phyloP scores from a whole-genome alignment of 1,140 invertebrate genomes.

The Microplitis demolitor region DNA sequence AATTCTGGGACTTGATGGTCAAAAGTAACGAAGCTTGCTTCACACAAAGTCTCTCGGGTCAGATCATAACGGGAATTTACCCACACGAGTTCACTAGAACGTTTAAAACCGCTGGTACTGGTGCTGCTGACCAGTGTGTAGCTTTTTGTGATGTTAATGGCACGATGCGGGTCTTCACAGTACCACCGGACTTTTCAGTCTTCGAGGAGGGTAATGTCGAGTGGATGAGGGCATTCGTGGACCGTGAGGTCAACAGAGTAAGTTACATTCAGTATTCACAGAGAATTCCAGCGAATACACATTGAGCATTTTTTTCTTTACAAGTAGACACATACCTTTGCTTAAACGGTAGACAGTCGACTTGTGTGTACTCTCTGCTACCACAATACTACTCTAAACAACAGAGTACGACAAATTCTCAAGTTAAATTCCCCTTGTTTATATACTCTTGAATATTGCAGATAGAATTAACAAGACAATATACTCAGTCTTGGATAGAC shows the following conservation, averaged over 20 bases:
- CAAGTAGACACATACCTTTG: neutral
- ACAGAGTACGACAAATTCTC: neutral
- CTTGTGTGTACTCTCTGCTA: no score
- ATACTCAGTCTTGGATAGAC: conserved; percentile 36
- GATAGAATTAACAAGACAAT: conserved; percentile 38
- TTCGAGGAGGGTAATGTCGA: conserved; percentile 36
- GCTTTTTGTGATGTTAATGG: conserved; percentile 65
- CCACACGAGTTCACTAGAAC: conserved; percentile 41
- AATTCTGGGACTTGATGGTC: conserved; percentile 65
- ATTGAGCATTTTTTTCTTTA: neutral
- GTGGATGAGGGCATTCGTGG: conserved; percentile 46
- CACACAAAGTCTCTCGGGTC: conserved; percentile 47
- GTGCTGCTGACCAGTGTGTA: conserved; percentile 29
- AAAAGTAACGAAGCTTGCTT: conserved; percentile 51
- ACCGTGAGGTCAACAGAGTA: conserved; percentile 45
- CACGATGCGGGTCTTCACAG: conserved; percentile 65
- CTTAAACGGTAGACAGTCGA: neutral
- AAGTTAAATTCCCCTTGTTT: conserved; percentile 17
- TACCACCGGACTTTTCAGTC: conserved; percentile 59
- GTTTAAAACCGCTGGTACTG: conserved; percentile 29
- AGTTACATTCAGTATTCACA: conserved; percentile 4
- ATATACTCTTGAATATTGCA: conserved; percentile 16
- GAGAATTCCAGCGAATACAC: neutral
- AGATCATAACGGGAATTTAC: conserved; percentile 49
- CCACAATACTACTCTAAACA: neutral